Evolutionary conservation across 2,113 vertebrate species (phyloP).

Genomic region (Dendropsophus ebraccatus): DNA sequence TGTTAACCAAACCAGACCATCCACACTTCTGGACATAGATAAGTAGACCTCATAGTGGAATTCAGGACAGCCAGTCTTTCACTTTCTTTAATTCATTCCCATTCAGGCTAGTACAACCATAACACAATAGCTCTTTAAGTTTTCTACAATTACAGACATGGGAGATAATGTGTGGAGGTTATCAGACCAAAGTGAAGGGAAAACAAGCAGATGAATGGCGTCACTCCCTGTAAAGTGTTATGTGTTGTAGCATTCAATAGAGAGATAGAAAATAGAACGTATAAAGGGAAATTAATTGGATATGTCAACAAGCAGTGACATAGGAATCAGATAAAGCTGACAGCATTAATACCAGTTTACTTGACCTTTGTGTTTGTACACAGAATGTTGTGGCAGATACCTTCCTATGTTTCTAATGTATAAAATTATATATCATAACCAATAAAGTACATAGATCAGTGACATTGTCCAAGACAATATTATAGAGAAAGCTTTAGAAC

Average conservation of each 20-base stretch:
- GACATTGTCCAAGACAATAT: background rate
- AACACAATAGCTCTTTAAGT: no score
- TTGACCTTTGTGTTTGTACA: background rate
- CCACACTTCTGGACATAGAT: no score
- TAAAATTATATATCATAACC: background rate
- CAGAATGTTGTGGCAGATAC: background rate
- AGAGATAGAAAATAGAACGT: background rate
- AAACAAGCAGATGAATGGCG: background rate
- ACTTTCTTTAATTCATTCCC: no score
- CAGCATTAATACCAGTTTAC: background rate
- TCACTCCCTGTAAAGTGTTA: background rate
- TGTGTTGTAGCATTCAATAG: background rate
- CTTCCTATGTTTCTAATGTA: background rate
- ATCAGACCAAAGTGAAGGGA: background rate
- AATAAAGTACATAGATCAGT: background rate
- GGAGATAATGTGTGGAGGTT: background rate
- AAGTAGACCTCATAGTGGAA: no score
- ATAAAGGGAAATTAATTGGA: conserved; percentile 8
- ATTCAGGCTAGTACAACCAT: no score
- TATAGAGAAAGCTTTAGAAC: background rate
- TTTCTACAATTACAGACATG: background rate
- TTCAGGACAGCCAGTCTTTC: no score
- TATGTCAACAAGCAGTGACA: background rate
- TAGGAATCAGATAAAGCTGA: background rate
- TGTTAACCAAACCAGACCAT: no score